Evolutionary conservation across 2,888 invertebrate genomes (phyloP), one percentile per base, ranked within the genome.

Genomic region (Gymnocheta viridis): DNA sequence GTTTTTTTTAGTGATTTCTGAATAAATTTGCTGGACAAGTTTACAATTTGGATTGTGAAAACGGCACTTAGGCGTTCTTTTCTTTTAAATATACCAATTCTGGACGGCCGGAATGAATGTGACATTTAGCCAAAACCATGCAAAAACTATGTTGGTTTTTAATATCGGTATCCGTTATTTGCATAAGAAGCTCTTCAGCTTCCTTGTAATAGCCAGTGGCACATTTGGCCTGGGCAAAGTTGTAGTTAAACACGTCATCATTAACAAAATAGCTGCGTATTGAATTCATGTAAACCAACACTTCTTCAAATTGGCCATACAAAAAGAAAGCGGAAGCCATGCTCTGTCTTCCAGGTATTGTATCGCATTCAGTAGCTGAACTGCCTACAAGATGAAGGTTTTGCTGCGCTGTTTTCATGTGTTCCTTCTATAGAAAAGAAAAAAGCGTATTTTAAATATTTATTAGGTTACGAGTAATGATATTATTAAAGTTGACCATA

Each of bases 291-390:
- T 99, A 99, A 29, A 99, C 96, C 19, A 98, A 94, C 58, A 98
- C 99, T 92, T 99, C 98, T 89, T 99, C 98, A 91, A 98, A 99
- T 91, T 99, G 98, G 22, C 96, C 96, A 60, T 97, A 95, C 4
- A 99, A 93, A 92, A 99, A 99, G 92, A 98, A 98, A 4, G 97
- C 97, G 0, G 99, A 98, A 0, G 99, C 98, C 99, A 99, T 99
- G 91, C 99, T 98, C 92, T 99, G 98, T 32, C 99, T 94, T 0
- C 99, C 98, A 0, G 96, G 96, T 89, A 99, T 99, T 0, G 99
- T 99, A 91, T 99, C 99, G 91, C 98, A 98, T 92, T 99, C 99
- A 24, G 98, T 97, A 1, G 97, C 96, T 0, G 98, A 99, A 86
- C 98, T 98, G 74, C 99, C 99, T 3, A 99, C 98, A 80, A 98